Percentiles rank a stretch among this genome's conserved stretches.
Conservation (phyloP, 2,888 invertebrate species). For the Salpingus planirostris region DNA sequence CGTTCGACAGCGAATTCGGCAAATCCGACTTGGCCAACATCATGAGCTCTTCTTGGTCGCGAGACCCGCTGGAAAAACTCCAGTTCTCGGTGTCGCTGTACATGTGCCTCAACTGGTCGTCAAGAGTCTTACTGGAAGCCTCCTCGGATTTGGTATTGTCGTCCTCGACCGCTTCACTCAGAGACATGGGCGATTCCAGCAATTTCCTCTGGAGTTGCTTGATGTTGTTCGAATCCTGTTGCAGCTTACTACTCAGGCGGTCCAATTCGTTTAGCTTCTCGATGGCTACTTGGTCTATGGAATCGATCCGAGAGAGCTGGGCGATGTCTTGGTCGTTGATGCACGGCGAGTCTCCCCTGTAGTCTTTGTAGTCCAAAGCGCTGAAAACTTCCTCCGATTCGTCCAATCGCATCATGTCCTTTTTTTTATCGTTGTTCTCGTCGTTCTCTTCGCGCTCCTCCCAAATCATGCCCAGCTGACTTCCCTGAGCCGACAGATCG, state of each 20-base stretch:
- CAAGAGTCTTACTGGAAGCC: too few relatives aligned
- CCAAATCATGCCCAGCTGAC: conserved; percentile 79
- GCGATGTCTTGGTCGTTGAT: conserved; percentile 71
- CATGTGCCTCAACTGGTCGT: conserved; percentile 59
- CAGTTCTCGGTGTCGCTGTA: conserved; percentile 56
- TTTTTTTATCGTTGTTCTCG: conserved; percentile 42
- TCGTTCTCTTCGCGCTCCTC: conserved; percentile 72
- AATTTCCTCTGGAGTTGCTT: conserved; percentile 65
- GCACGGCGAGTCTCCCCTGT: conserved; percentile 63
- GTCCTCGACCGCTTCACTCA: conserved; percentile 44
- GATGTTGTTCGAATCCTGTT: conserved; percentile 69
- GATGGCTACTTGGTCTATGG: conserved; percentile 68
- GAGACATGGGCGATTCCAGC: conserved; percentile 51
- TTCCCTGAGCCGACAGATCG: conserved; percentile 50
- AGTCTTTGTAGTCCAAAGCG: conserved; percentile 70
- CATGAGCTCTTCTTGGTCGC: conserved; percentile 53
- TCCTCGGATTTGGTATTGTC: conserved; percentile 58
- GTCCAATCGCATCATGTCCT: conserved; percentile 38
- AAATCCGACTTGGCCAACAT: conserved; percentile 42
- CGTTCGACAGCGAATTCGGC: conserved; percentile 39
- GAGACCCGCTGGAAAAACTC: conserved; percentile 59
- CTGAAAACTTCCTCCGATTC: conserved; percentile 60
- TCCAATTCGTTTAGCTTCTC: conserved; percentile 73
- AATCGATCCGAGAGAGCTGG: conserved; percentile 64
- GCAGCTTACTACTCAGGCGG: conserved; percentile 64